Evolutionary conservation across 2,797 vertebrate species (phyloP).

Genomic region (Pipistrellus nathusii): DNA sequence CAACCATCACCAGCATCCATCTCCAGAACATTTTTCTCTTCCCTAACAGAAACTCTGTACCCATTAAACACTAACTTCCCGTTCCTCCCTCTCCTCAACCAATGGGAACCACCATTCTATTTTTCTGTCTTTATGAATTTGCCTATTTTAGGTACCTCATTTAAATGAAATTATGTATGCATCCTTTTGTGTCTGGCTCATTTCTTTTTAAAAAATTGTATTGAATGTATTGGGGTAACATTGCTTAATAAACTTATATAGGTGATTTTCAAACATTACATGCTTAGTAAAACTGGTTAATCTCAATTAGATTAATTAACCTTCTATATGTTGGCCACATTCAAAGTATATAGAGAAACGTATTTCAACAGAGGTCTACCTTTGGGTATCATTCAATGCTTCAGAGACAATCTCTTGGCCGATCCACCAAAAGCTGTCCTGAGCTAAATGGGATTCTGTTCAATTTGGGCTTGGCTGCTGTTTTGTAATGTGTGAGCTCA

Average conservation of each 20-base stretch:
- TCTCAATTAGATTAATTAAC: constrained; percentile 18
- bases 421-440: neutral
- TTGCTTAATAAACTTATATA: neutral
- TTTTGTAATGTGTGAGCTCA: neutral
- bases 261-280: neutral
- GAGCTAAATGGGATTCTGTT: neutral
- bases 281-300: neutral
- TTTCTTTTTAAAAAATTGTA: neutral
- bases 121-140: neutral
- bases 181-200: neutral
- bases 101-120: neutral
- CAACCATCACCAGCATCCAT: too few species aligned
- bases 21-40: neutral
- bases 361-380: neutral
- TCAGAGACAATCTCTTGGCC: neutral
- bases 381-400: neutral
- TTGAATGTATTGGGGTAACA: neutral
- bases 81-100: neutral
- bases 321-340: neutral
- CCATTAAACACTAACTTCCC: neutral
- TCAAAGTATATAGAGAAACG: neutral
- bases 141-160: neutral
- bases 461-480: neutral
- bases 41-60: neutral
- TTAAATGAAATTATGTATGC: neutral